phyloP scores from a whole-genome alignment of 2,888 invertebrate species.

The Hetaerina titia region DNA sequence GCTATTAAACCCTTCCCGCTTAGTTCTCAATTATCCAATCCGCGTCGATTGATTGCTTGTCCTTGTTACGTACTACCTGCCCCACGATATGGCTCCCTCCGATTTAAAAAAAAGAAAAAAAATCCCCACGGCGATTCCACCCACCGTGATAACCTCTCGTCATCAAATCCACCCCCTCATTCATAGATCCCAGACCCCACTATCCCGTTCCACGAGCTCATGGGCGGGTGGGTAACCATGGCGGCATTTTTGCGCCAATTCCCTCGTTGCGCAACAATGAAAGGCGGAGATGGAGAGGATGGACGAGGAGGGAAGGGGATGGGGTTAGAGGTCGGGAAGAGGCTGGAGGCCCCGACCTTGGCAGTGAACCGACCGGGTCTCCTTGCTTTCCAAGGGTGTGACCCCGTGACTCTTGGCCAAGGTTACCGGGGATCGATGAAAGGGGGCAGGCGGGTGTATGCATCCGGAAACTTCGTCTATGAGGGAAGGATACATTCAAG shows the following conservation, averaged over 20 bases:
- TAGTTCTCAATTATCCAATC: constrained; percentile 47
- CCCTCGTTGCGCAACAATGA: constrained; percentile 11
- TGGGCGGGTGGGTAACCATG: neutral
- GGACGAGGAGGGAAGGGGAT: neutral
- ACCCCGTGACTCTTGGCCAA: constrained; percentile 48
- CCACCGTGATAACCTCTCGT: neutral
- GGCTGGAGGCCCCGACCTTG: neutral
- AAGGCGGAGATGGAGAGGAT: neutral
- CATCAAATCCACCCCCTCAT: too few species aligned
- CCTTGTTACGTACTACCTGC: neutral
- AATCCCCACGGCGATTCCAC: neutral
- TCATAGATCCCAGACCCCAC: neutral
- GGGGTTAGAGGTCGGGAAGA: neutral
- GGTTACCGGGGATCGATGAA: constrained; percentile 16
- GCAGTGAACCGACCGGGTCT: constrained; percentile 9
- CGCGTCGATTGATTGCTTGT: neutral
- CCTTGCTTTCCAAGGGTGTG: neutral
- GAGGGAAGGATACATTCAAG: neutral
- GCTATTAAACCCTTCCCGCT: constrained; percentile 33
- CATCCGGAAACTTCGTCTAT: neutral
- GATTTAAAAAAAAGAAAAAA: too few species aligned
- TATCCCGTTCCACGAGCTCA: neutral
- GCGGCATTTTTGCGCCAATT: neutral
- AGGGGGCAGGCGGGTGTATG: neutral
- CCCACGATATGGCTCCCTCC: neutral